Base-by-base conservation (phyloP, 2,888 invertebrate genomes). In the Cephus nigrinus region DNA sequence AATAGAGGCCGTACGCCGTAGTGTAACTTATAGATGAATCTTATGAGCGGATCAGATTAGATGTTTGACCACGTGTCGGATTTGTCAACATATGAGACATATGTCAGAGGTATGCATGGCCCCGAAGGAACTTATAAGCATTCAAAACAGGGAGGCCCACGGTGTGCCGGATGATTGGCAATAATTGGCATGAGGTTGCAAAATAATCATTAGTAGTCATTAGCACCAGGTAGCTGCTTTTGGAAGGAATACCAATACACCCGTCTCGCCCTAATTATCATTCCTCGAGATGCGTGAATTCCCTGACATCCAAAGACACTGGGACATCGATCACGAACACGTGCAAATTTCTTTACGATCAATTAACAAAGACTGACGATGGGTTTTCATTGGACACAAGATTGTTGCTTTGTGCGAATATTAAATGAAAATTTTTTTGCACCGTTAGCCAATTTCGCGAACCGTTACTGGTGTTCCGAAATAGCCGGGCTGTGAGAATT, bases 201-300 rank as follows among this genome's bases (percentile, higher is more conserved):
- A 71, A 71, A 71, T 71, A 71, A 71, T 71, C 71, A 33, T 71
- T 33, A 33, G 32, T 31, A 71, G 71, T 71, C 71, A 33, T 71
- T 71, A 71, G 33, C 71, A 71, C 71, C 71, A 12, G 32, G 71
- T 15, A 23, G 55, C 9, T 55, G 55, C 55, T 55, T 55, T 55
- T 0, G 71, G 31, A 32, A 76, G 15, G 32, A 69, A 12, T 68
- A 33, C n/a, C 12, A 71, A 72, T 33, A n/a, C 15, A n/a, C 15
- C 68, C 31, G 40, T 68, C 68, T 11, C 34, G 12, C 31, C 35
- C 3, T 5, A 69, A 72, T 76, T 23, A 55, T 55, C 23, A 55
- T 55, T 55, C 55, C 23, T 55, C 55, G 23, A 55, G 55, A 23
- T 55, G 9, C 55, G 23, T 9, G 9, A 23, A 55, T 55, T 55